Percentiles rank a stretch among this genome's conserved stretches.
These are phyloP conservation scores for Rhagonycha fulva DNA, from an alignment of 2,888 invertebrate species.

Conservation along the genomic window DNA sequence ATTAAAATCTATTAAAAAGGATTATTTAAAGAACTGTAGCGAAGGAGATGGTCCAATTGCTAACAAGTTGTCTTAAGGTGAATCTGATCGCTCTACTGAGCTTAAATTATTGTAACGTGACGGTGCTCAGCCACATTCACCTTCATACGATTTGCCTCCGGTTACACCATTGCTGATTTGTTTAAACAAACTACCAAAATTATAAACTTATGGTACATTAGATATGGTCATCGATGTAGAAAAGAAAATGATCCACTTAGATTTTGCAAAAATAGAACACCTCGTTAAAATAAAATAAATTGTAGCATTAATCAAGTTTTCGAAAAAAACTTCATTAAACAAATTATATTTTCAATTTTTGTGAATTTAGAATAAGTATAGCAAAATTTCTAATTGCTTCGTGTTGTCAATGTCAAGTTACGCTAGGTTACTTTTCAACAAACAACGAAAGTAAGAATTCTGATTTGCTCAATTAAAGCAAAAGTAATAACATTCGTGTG, in stretches of 20 bases:
- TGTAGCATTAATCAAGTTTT: conserved; percentile 2
- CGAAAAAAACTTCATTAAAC: background rate
- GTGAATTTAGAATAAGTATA: background rate
- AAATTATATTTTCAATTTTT: background rate
- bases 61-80: conserved; percentile 29
- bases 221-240: background rate
- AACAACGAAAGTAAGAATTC: background rate
- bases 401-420: background rate
- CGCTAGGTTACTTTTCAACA: background rate
- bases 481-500: background rate
- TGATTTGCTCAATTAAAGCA: background rate
- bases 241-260: background rate
- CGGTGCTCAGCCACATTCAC: conserved; percentile 14
- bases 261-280: background rate
- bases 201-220: background rate
- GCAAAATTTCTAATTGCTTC: background rate
- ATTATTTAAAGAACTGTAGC: background rate
- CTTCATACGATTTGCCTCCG: conserved; percentile 3
- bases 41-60: conserved; percentile 22
- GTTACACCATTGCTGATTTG: background rate
- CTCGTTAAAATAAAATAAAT: conserved; percentile 7
- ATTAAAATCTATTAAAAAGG: background rate
- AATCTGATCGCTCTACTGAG: conserved; percentile 28
- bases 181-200: background rate
- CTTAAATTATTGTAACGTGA: conserved; percentile 36